phyloP scores from a whole-genome alignment of 2,888 invertebrate species.

The Drosophila emarginata region DNA sequence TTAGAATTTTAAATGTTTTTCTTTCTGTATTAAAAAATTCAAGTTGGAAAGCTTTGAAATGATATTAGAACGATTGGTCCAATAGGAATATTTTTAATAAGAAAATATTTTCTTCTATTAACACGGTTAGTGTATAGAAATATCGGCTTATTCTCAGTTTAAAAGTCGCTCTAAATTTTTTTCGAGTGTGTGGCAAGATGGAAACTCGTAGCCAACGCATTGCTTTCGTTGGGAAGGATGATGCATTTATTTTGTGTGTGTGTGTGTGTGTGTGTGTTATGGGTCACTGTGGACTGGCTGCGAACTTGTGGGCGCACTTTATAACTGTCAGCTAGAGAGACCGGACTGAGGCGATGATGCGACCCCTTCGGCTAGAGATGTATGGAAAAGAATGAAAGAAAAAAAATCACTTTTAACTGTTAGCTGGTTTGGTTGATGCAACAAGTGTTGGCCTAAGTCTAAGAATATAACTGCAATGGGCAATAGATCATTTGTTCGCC shows the following conservation, averaged over 20 bases:
- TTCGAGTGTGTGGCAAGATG: neutral
- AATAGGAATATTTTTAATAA: no score
- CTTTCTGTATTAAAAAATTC: no score
- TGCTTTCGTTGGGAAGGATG: neutral
- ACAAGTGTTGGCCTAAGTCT: conserved; percentile 49
- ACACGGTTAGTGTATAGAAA: no score
- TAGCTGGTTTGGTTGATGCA: conserved; percentile 54
- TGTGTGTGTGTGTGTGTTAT: conserved; percentile 13
- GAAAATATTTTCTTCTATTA: no score
- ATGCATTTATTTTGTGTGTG: neutral
- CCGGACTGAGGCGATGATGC: conserved; percentile 28
- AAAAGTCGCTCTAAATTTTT: neutral
- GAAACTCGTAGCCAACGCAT: neutral
- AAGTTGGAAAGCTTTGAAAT: no score
- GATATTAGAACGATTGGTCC: no score
- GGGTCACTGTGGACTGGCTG: conserved; percentile 52
- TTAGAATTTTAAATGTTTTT: no score
- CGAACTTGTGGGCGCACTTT: conserved; percentile 62
- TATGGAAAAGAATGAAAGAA: conserved; percentile 31
- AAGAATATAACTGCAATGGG: conserved; percentile 48
- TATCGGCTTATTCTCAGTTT: no score
- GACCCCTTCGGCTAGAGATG: conserved; percentile 5
- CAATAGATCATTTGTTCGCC: conserved; percentile 74
- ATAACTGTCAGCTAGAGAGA: conserved; percentile 51
- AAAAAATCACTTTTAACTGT: conserved; percentile 63